Base-by-base conservation (phyloP, 1,140 invertebrate genomes). In the Calephelis nemesis region DNA sequence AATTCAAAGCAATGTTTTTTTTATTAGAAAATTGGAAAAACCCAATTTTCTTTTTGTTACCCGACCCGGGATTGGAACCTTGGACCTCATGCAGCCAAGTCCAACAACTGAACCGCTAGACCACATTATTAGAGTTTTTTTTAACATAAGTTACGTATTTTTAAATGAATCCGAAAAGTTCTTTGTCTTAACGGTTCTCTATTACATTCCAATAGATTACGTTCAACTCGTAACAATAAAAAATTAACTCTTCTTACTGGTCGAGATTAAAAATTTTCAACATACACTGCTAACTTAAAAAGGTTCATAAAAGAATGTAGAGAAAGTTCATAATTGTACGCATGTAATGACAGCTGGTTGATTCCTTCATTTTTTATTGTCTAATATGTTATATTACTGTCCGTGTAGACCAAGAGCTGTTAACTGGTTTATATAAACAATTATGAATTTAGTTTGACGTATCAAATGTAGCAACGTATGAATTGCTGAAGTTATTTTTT, bases 341-440 rank as follows among this genome's bases (percentile, higher is more conserved):
- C 10, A 49, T 9, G 39, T 49, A 13, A 10, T 62, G 67, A 62
- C 63, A 72, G 63, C 67, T 68, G 71, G 65, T 68, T 30, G 58
- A 63, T 72, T 65, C 50, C 54, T 60, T 67, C 63, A 69, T 64
- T 64, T 48, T 64, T 73, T 73, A 62, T 69, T 68, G 75, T 73
- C 71, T 77, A 75, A 75, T 71, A 77, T 68, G 75, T 77, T 73
- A 77, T 75, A 73, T 68, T 58, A 68, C 69, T 30, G 52, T 54
- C 52, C 19, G 19, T 66, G 69, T 73, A 68, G 58, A 42, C 69
- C 9, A 47, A 67, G 72, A 74, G 75, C 69, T 39, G 62, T 54
- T 62, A 40, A 62, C 62, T 62, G 58, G 49, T 64, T 70, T 60
- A 62, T 19, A 2, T 11, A 7, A 19, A 19, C 15, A 54, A 8